Base-by-base conservation (phyloP, 64 coral and sea anemone genomes). In the Exaiptasia diaphana region DNA sequence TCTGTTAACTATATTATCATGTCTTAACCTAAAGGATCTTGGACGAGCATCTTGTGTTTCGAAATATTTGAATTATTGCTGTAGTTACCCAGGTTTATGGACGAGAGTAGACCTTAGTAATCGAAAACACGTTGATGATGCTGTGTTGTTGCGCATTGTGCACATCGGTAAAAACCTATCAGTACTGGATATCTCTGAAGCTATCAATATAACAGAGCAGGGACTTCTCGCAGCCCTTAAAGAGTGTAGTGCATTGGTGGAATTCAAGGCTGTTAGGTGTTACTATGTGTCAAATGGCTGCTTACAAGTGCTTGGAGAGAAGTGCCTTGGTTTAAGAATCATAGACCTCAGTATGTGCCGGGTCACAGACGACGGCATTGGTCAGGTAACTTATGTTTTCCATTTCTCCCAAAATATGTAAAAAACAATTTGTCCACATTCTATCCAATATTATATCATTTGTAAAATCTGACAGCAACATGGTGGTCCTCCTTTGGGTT, bases 271-370 rank as follows among this genome's bases (percentile, higher is more conserved):
- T 60, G 74, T 81, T 5, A 75, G 90, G 18, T 93, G 89, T 72
- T 11, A 53, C 5, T 64, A 67, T 43, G 29, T 92, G 32, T 80
- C 85, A 17, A 81, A 99, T 43, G 15, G 41, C 20, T 79, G 74
- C 68, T n/a, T 99, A 41, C 38, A 75, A 53, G 18, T 33, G 13
- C 55, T 99, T 73, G 90, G 89, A 32, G 62, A 73, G 71, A 74
- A 61, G 10, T 99, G 95, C 52, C 46, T 37, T 9, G 48, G 81
- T 3, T 50, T 99, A 4, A 75, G 52, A 23, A 52, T 74, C 40
- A 15, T 99, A 25, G 89, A 99, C 68, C 82, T 99, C 25, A 92
- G 73, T 21, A 78, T 93, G 74, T 99, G 89, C 18, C 35, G 41
- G 43, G 57, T 99, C 18, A 89, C 85, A 62, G 95, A 99, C 52